A percentile compares a stretch with the other conserved stretches of the same genome.
Conservation (phyloP, 2,113 vertebrate genomes). For the Heloderma charlesbogerti region DNA sequence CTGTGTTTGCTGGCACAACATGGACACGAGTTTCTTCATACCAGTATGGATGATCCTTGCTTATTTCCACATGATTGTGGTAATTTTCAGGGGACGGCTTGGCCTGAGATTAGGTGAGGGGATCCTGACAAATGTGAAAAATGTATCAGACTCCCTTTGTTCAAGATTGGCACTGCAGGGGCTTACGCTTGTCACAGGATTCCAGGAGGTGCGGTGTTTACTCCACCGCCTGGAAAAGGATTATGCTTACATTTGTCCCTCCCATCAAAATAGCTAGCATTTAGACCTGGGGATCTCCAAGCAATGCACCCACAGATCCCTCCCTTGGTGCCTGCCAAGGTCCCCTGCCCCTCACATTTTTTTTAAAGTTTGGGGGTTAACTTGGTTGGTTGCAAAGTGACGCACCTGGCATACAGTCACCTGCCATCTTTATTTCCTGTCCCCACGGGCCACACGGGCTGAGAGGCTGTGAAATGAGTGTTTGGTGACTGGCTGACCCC, state of each 20-base stretch:
- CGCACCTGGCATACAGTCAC: too few relatives aligned
- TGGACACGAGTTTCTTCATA: background rate
- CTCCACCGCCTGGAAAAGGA: background rate
- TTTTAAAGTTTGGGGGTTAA: too few relatives aligned
- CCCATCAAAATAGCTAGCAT: background rate
- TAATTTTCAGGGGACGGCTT: background rate
- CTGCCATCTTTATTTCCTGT: too few relatives aligned
- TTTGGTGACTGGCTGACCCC: too few relatives aligned
- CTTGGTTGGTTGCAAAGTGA: too few relatives aligned
- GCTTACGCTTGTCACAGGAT: background rate
- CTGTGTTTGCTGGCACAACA: background rate
- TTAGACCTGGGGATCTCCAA: too few relatives aligned
- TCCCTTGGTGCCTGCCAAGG: too few relatives aligned
- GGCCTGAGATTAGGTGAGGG: background rate
- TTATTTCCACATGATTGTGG: background rate
- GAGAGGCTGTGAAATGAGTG: too few relatives aligned
- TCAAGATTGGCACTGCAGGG: background rate
- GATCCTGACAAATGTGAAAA: background rate
- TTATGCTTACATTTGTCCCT: background rate
- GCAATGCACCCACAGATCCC: too few relatives aligned
- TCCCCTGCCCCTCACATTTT: too few relatives aligned
- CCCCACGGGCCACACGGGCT: too few relatives aligned
- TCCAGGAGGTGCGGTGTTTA: background rate
- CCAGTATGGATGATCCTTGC: background rate
- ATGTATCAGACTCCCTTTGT: background rate